Conservation (phyloP, 2,113 vertebrate species). For the Naja naja region DNA sequence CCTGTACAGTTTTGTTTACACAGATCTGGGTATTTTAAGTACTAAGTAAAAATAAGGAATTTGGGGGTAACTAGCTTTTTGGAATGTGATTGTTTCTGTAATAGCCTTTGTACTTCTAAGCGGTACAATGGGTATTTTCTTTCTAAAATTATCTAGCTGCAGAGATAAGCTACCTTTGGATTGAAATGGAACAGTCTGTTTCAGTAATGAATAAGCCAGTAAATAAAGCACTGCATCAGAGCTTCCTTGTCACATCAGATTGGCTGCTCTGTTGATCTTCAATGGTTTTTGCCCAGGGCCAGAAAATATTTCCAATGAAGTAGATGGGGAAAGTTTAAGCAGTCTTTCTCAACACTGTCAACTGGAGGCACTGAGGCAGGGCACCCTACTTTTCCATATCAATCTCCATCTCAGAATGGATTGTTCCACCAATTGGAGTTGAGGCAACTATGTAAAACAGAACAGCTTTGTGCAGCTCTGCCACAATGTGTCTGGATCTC, state of each 20-base stretch:
- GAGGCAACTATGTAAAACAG: background rate
- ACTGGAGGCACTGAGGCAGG: background rate
- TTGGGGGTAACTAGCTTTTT: background rate
- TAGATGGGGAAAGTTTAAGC: background rate
- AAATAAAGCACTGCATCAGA: background rate
- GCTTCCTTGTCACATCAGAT: background rate
- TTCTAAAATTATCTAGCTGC: slow-evolving; percentile 1
- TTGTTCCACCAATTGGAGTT: background rate
- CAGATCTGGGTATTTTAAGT: background rate
- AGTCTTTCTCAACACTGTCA: background rate
- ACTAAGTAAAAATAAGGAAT: background rate
- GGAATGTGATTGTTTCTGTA: background rate
- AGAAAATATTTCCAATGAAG: background rate
- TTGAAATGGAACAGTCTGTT: background rate
- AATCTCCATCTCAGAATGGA: background rate
- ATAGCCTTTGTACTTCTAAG: background rate
- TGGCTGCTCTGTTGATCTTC: background rate
- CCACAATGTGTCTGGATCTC: background rate
- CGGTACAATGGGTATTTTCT: slow-evolving; percentile 8
- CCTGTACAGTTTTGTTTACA: background rate
- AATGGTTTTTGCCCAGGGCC: background rate
- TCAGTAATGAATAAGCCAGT: slow-evolving; percentile 5
- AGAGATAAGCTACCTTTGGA: background rate
- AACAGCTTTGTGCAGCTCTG: background rate
- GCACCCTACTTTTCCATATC: background rate